These are phyloP conservation scores for Autographa pulchrina DNA, from an alignment of 2,888 invertebrate species.

Conservation along the genomic window DNA sequence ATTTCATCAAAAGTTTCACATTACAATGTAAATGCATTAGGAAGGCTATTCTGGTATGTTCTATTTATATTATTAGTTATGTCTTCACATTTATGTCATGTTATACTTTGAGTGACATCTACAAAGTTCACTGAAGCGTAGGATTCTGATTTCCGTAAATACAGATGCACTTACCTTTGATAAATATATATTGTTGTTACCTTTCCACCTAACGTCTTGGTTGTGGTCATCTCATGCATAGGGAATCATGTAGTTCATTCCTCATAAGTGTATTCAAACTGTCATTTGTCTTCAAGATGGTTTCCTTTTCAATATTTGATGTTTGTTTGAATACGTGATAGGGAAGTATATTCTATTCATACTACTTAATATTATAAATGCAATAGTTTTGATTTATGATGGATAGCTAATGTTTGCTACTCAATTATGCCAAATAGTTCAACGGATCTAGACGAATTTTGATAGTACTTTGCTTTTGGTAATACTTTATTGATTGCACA, in stretches of 20 bases:
- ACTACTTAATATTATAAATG: too few relatives aligned
- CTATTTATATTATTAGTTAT: background rate
- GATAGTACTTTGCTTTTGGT: too few relatives aligned
- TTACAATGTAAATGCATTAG: too few relatives aligned
- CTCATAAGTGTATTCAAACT: background rate
- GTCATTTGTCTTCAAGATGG: background rate
- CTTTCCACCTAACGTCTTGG: background rate
- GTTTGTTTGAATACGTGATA: too few relatives aligned
- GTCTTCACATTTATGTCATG: background rate
- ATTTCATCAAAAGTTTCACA: too few relatives aligned
- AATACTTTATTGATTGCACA: too few relatives aligned
- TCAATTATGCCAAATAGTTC: too few relatives aligned
- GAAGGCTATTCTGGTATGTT: background rate
- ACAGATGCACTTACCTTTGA: background rate
- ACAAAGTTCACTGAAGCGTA: background rate
- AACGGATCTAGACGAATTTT: too few relatives aligned
- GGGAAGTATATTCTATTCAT: too few relatives aligned
- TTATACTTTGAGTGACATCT: background rate
- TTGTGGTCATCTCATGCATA: background rate
- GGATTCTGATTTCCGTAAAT: background rate
- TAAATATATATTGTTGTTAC: background rate
- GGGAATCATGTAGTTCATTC: background rate
- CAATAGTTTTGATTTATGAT: too few relatives aligned
- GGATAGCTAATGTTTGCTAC: too few relatives aligned
- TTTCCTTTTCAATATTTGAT: background rate